Evolutionary conservation across 2,888 invertebrate genomes (phyloP), one percentile per base, ranked within the genome.

Genomic region (Taphrorychus bicolor): DNA sequence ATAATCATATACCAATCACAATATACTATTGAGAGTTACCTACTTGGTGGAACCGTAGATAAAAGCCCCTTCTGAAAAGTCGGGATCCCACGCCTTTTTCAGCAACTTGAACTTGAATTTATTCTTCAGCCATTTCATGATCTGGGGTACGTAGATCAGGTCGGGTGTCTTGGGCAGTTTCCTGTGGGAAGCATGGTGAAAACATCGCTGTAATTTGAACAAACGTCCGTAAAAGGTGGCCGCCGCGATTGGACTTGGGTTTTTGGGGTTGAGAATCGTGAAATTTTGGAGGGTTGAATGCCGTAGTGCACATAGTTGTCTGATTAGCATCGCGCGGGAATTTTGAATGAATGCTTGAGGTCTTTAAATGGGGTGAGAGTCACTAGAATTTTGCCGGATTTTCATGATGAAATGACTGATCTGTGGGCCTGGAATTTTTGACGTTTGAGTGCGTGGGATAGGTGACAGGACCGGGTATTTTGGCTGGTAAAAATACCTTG

Each of bases 31-130:
- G 73, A 11, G 5, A 11, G 2, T 2, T 7, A 51, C 41, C 18
- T 66, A 70, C 70, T 48, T 71, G 11, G 73, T 73, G 4, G 74
- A 72, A 14, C 83, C 83, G 65, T 81, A 82, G 63, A 83, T 82
- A 65, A 83, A 83, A 4, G 80, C 81, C 0, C 83, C 83, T 75
- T 83, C 83, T n/a, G 79, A 76, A 69, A 83, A 83, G 3, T 82
- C 80, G 0, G 81, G 79, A 70, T 83, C 83, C 81, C 81, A 82
- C 5, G 75, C 74, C 61, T 75, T 78, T 67, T 79, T 76, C 48
- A 83, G 70, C 62, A 78, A 75, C 70, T 80, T 81, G 51, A 83
- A 77, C 59, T 78, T 78, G 5, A 81, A 70, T 71, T 83, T 83
- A 24, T 79, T 79, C 69, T 77, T 80, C 21, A 82, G 53, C 82